phyloP scores from a whole-genome alignment of 2,888 invertebrate species.

The Aquatica leii region DNA sequence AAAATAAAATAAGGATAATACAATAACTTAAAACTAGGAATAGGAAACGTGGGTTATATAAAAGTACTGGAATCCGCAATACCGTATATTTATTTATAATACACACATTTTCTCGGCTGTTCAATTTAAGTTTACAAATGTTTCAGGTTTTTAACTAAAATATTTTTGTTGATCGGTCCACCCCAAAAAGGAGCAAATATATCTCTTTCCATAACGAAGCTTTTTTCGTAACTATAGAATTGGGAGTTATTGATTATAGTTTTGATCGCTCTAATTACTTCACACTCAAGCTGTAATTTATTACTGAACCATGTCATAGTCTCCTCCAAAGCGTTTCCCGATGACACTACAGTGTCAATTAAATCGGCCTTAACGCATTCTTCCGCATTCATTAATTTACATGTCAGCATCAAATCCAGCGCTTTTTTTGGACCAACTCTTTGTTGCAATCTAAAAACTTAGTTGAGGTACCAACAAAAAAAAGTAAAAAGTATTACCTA shows the following conservation, averaged over 20 bases:
- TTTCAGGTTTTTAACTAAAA: conserved; percentile 48
- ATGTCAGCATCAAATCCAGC: conserved; percentile 49
- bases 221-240: conserved; percentile 34
- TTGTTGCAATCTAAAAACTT: conserved; percentile 45
- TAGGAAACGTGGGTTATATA: no score
- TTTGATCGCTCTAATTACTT: conserved; percentile 49
- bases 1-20: no score
- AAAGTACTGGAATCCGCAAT: no score
- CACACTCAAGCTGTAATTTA: conserved; percentile 44
- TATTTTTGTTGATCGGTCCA: conserved; percentile 46
- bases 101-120: no score
- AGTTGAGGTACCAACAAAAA: neutral
- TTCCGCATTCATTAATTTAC: conserved; percentile 48
- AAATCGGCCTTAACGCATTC: conserved; percentile 50
- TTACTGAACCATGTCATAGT: conserved; percentile 47
- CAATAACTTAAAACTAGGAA: no score
- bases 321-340: conserved; percentile 41
- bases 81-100: no score
- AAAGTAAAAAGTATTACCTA: conserved; percentile 41
- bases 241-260: conserved; percentile 35
- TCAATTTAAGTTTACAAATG: conserved; percentile 38
- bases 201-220: conserved; percentile 44
- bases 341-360: conserved; percentile 46
- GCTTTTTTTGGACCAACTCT: conserved; percentile 50
- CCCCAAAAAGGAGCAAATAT: conserved; percentile 52